Evolutionary conservation across 2,888 invertebrate genomes (phyloP), one percentile per base, ranked within the genome.

Genomic region (Lymantria monacha): DNA sequence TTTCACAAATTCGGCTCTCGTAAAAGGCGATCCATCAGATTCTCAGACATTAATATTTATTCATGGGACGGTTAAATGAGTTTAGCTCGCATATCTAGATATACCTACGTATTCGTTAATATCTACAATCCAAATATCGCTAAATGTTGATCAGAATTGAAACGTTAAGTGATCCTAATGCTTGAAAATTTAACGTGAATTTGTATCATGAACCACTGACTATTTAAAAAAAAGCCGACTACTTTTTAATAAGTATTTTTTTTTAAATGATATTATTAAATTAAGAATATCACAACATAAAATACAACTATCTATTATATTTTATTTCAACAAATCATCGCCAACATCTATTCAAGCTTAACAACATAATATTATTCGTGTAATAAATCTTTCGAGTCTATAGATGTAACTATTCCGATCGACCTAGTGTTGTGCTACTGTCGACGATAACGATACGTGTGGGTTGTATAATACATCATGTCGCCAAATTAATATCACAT

Each of bases 41-140:
- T 62, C 66, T 54, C 49, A 57, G 60, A 55, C 53, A 52, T 67
- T 63, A 57, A 63, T 67, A 63, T 71, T 70, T 67, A 67, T 67
- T 64, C 64, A 60, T 58, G 42, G 42, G 50, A 55, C 43, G 50
- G 61, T 63, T 68, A 59, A 66, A 64, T 61, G 63, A 59, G 55
- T 57, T 53, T 69, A 57, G 71, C 76, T 76, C 74, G 76, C 76
- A 80, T 81, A 71, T 22, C 22, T 22, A 22, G 2, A 22, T 22
- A 22, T 76, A 55, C 76, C 79, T 76, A 71, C 12, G 74, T 70
- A 70, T 77, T 74, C 76, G 79, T 77, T 79, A 78, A 79, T 76
- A n/a, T n/a, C n/a, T n/a, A 73, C 73, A 77, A 77, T 70, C 75
- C 74, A 72, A 70, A 68, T 44, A 43, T 46, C 1, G 52, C 44